Evolutionary conservation across 2,113 vertebrate genomes (phyloP).

Genomic region (Alouatta palliata): DNA sequence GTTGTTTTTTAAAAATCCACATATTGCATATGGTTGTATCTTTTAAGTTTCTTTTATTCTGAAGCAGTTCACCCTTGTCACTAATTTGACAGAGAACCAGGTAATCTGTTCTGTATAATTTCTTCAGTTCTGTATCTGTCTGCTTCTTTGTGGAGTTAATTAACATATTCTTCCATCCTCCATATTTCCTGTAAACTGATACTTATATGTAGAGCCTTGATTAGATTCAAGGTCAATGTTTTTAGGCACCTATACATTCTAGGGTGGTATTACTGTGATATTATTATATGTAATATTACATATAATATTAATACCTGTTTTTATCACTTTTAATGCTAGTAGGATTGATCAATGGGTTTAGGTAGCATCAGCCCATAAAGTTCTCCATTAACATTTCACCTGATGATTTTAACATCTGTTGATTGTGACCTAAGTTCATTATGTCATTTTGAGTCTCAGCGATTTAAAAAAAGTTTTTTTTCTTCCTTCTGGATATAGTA

Average conservation of each 20-base stretch:
- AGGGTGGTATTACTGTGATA: background rate
- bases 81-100: background rate
- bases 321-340: background rate
- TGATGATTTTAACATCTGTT: background rate
- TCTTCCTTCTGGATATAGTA: background rate
- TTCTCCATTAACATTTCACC: background rate
- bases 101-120: background rate
- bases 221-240: background rate
- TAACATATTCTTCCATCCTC: background rate
- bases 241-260: background rate
- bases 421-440: background rate
- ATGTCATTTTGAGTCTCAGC: background rate
- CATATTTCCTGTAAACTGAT: background rate
- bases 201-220: background rate
- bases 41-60: background rate
- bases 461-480: conserved; percentile 2
- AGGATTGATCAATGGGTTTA: background rate
- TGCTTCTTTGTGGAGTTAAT: background rate
- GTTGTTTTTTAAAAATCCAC: background rate
- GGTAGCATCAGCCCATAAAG: background rate
- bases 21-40: background rate
- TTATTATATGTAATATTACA: background rate
- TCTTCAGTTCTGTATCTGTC: background rate
- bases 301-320: background rate
- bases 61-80: background rate